Conservation (phyloP, 2,797 vertebrate genomes). For the Sebastes iracundus region DNA sequence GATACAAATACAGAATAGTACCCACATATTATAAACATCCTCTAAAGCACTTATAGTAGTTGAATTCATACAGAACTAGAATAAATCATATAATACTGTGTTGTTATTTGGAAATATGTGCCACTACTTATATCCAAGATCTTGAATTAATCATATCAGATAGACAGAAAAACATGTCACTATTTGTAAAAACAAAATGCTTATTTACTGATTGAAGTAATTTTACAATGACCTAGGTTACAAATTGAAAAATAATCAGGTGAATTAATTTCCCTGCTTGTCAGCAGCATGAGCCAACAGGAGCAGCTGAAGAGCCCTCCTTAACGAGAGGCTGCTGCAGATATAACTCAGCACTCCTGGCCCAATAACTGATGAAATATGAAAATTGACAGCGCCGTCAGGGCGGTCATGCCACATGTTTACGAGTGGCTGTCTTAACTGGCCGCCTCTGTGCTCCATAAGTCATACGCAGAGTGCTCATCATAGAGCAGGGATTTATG, state of each 20-base stretch:
- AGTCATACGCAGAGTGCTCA: slow-evolving; percentile 79
- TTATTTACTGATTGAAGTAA: slow-evolving; percentile 5
- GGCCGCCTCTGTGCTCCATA: slow-evolving; percentile 76
- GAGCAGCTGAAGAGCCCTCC: slow-evolving; percentile 40
- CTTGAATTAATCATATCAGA: not conserved
- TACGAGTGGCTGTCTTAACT: slow-evolving; percentile 80
- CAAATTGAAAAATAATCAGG: slow-evolving; percentile 14
- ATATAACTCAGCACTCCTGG: slow-evolving; percentile 68
- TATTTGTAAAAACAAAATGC: not conserved
- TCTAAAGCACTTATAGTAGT: not conserved
- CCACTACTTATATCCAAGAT: not conserved
- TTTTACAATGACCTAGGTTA: not conserved
- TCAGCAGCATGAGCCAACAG: slow-evolving; percentile 22
- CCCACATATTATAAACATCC: not conserved
- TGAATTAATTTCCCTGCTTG: not conserved
- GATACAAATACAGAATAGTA: slow-evolving; percentile 3
- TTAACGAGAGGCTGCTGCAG: slow-evolving; percentile 62
- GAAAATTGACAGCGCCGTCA: slow-evolving; percentile 79
- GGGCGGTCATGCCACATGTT: slow-evolving; percentile 69
- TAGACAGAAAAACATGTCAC: not conserved
- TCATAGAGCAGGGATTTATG: slow-evolving; percentile 80
- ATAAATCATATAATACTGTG: not conserved
- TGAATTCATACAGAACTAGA: not conserved
- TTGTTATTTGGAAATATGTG: not conserved
- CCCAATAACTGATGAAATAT: slow-evolving; percentile 81